Conservation (phyloP, 2,113 vertebrate genomes). For the Phoenicopterus ruber region DNA sequence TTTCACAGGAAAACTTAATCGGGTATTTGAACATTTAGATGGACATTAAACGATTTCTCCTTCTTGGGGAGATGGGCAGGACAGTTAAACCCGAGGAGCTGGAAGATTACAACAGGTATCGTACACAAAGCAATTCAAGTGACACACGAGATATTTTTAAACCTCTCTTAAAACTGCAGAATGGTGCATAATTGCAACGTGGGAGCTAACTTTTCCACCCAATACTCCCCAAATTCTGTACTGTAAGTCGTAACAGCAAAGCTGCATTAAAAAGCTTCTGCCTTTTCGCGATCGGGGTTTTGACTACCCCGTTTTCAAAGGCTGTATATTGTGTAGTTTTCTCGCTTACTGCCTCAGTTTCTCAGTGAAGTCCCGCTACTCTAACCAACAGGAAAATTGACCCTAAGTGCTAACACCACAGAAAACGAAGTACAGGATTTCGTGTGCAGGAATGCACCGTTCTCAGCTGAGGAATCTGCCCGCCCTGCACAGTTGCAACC, state of each 20-base stretch:
- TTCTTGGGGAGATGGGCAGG: background rate
- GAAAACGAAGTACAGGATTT: accelerated
- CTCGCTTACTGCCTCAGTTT: background rate
- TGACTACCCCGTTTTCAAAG: background rate
- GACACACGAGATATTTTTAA: background rate
- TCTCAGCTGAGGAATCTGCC: background rate
- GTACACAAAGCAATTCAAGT: background rate
- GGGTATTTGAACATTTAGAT: background rate
- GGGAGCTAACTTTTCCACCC: constrained; percentile 9
- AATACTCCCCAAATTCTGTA: background rate
- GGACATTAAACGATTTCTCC: background rate
- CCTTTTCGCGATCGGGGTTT: background rate
- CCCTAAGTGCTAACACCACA: accelerated
- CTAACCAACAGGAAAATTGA: accelerated
- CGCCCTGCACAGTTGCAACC: background rate
- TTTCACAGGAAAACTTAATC: background rate
- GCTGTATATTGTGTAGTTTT: background rate
- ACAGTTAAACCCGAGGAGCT: background rate
- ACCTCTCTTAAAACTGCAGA: background rate
- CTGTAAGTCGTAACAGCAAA: background rate
- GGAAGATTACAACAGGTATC: background rate
- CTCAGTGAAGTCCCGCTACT: background rate
- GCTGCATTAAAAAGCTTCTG: background rate
- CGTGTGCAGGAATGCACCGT: background rate
- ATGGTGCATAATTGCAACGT: background rate